Base-by-base conservation (phyloP, 2,888 invertebrate genomes). In the Disparrhopalites patrizii region DNA sequence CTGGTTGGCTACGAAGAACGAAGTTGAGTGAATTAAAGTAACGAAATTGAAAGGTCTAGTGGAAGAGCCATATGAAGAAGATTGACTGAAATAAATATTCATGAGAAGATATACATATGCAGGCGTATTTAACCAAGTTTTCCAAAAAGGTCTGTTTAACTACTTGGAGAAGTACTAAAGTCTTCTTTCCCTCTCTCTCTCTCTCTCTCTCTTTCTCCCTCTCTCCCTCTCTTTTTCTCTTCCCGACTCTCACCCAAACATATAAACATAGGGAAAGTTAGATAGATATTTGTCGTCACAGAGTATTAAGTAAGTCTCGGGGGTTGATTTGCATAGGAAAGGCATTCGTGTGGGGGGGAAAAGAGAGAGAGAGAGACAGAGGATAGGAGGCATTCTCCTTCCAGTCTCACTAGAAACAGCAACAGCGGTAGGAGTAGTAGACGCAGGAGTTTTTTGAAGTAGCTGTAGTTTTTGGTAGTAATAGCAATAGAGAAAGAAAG, bases 31-130 rank as follows among this genome's bases (percentile, higher is more conserved):
- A 64, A 64, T 64, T 58, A 58, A 65, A 65, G 65, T 65, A 58
- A 65, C 52, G 58, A 65, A 65, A 65, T 65, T 58, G 60, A 65
- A 58, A 58, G 65, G 65, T 58, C 58, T 58, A 33, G 52, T 40
- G 58, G 58, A 58, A 43, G 65, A 65, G 58, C 65, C 65, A 58
- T 65, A 65, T 65, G 65, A 60, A 65, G 58, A 58, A 58, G 64
- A 58, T 60, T 58, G 60, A 65, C 58, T 65, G 58, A 65, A 65
- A 65, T 65, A 65, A 65, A 65, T 65, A 65, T 65, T 65, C 65
- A 65, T 65, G 65, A 65, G 65, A 27, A 60, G 38, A 55, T 52
- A 43, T 55, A 62, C 47, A 62, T 55, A 55, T 64, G 56, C 40
- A 43, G 10, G 28, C 25, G 55, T 54, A 55, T 63, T 62, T 62